phyloP scores from a whole-genome alignment of 53 echinoderm and acorn worm species.

The Holothuria scabra region DNA sequence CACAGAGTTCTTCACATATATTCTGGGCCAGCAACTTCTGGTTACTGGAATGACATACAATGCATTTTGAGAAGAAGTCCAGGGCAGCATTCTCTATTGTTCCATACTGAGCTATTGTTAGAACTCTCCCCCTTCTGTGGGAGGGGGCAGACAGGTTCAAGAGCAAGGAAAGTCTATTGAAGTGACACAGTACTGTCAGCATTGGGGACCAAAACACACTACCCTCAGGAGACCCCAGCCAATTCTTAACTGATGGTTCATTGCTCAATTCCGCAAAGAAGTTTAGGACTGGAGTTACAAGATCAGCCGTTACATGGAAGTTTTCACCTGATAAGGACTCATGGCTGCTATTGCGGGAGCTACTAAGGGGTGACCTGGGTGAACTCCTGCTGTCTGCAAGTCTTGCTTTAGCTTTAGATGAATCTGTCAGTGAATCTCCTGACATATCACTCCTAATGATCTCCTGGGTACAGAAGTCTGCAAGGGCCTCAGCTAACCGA shows the following conservation, averaged over 20 bases:
- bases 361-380: slow-evolving; percentile 61
- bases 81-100: slow-evolving; percentile 88
- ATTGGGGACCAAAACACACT: slow-evolving; percentile 93
- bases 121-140: slow-evolving; percentile 61
- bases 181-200: slow-evolving; percentile 88
- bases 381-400: slow-evolving; percentile 54
- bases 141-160: slow-evolving; percentile 27
- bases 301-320: slow-evolving; percentile 84
- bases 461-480: slow-evolving; percentile 89
- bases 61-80: slow-evolving; percentile 84
- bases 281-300: slow-evolving; percentile 89
- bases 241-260: slow-evolving; percentile 86
- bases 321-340: slow-evolving; percentile 68
- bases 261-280: slow-evolving; percentile 86
- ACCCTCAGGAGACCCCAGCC: slow-evolving; percentile 90
- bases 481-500: slow-evolving; percentile 80
- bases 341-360: slow-evolving; percentile 63
- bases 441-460: slow-evolving; percentile 52
- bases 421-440: slow-evolving; percentile 70
- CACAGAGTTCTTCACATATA: slow-evolving; percentile 94
- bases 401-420: slow-evolving; percentile 72
- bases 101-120: slow-evolving; percentile 79
- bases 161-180: slow-evolving; percentile 64
- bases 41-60: slow-evolving; percentile 84
- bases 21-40: slow-evolving; percentile 93